Evolutionary conservation across 2,888 invertebrate species (phyloP).

Genomic region (Cheilosia variabilis): DNA sequence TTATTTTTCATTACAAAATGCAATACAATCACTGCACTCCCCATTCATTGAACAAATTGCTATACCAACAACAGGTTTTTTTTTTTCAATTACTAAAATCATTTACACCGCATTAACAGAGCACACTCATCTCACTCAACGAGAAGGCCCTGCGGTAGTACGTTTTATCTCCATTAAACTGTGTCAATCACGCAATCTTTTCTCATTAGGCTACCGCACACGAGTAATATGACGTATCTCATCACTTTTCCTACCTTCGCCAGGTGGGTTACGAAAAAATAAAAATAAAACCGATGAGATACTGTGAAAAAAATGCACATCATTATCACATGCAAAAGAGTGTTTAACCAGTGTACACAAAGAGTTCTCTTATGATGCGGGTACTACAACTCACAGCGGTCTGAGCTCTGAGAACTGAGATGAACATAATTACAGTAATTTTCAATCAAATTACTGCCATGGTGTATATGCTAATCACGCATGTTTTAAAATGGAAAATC

Average conservation of each 20-base stretch:
- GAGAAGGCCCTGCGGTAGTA: background rate
- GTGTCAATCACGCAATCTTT: slow-evolving; percentile 28
- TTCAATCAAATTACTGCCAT: background rate
- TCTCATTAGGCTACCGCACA: slow-evolving; percentile 23
- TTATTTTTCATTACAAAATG: background rate
- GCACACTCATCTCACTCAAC: background rate
- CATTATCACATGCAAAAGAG: slow-evolving; percentile 46
- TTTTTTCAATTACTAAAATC: slow-evolving; percentile 39
- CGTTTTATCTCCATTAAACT: slow-evolving; percentile 21
- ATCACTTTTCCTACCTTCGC: slow-evolving; percentile 27
- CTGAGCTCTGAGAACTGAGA: background rate
- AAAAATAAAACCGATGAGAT: slow-evolving; percentile 16
- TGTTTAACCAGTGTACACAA: slow-evolving; percentile 10
- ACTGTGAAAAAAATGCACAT: slow-evolving; percentile 25
- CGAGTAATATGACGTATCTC: slow-evolving; percentile 31
- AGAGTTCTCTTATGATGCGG: background rate
- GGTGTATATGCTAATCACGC: slow-evolving; percentile 41
- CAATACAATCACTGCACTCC: background rate
- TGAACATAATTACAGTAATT: slow-evolving; percentile 59
- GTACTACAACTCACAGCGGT: slow-evolving; percentile 7
- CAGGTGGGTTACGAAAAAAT: background rate
- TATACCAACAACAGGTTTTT: slow-evolving; percentile 19
- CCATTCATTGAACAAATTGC: background rate
- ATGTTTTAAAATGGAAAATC: slow-evolving; percentile 42
- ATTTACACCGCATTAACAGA: slow-evolving; percentile 23